phyloP scores from a whole-genome alignment of 2,797 vertebrate genomes.

The Harpagifer antarcticus region DNA sequence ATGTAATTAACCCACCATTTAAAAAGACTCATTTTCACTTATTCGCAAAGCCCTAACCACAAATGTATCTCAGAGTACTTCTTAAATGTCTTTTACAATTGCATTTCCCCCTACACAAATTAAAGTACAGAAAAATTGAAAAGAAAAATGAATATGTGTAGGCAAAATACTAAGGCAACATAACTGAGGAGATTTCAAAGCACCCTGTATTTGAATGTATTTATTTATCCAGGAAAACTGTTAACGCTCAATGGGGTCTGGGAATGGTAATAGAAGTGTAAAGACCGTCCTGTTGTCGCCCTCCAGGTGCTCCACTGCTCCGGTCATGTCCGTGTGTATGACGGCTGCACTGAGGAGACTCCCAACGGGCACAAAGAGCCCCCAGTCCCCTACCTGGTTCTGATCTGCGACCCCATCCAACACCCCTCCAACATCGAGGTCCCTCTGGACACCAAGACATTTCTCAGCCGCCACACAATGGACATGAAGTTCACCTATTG shows the following conservation, averaged over 20 bases:
- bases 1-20: not conserved
- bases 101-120: not conserved
- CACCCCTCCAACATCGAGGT: constrained; percentile 99
- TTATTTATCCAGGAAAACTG: not conserved
- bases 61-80: not conserved
- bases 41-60: not conserved
- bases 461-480: constrained; percentile 98
- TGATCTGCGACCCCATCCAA: constrained; percentile 98
- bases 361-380: constrained; percentile 89
- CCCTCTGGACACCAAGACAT: constrained; percentile 98
- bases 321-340: constrained; percentile 91
- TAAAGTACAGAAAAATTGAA: not conserved
- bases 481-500: constrained; percentile 99
- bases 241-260: not conserved
- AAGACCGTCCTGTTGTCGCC: constrained; percentile 13
- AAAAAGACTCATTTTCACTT: not conserved
- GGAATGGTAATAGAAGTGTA: not conserved
- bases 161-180: no score
- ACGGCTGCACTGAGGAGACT: constrained; percentile 79
- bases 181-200: no score
- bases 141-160: not conserved
- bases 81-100: not conserved
- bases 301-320: constrained; percentile 94
- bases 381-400: constrained; percentile 91
- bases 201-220: no score